Conservation (phyloP, 1,140 invertebrate genomes). For the Heterodera carotae region DNA sequence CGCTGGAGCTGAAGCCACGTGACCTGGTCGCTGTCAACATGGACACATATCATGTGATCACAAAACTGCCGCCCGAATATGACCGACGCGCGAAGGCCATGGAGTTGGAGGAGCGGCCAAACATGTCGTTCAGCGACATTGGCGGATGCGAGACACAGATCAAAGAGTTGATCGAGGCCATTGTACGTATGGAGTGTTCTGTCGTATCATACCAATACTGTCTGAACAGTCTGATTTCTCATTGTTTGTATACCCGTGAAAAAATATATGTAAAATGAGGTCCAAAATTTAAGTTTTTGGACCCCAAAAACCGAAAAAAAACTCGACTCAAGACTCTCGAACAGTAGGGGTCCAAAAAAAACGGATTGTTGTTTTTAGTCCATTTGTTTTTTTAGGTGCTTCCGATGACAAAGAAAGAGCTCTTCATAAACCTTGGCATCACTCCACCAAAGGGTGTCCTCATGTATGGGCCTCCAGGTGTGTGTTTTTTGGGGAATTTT, state of each 20-base stretch:
- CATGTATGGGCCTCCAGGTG: constrained; percentile 88
- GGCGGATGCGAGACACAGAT: constrained; percentile 99
- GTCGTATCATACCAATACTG: too few species aligned
- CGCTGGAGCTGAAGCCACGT: constrained; percentile 93
- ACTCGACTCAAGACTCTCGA: too few species aligned
- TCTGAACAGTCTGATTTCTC: too few species aligned
- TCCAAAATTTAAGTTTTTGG: too few species aligned
- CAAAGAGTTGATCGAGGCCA: constrained; percentile 70
- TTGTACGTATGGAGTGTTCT: too few species aligned
- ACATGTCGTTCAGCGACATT: constrained; percentile 98
- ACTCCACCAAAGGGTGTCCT: constrained; percentile 97
- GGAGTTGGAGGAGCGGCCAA: constrained; percentile 98
- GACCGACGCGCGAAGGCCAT: constrained; percentile 98
- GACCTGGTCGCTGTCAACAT: constrained; percentile 99
- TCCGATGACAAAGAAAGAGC: constrained; percentile 99
- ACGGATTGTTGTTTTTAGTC: too few species aligned
- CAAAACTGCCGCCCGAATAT: constrained; percentile 95
- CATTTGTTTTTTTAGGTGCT: constrained; percentile 83
- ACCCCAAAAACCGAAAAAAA: too few species aligned
- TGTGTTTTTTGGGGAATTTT: background rate
- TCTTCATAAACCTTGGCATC: constrained; percentile 96
- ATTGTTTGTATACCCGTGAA: too few species aligned
- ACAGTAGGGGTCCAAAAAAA: too few species aligned
- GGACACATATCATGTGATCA: constrained; percentile 95
- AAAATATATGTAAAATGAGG: too few species aligned